These are phyloP conservation scores for Microcaecilia unicolor DNA, from an alignment of 2,797 vertebrate species.

Conservation along the genomic window DNA sequence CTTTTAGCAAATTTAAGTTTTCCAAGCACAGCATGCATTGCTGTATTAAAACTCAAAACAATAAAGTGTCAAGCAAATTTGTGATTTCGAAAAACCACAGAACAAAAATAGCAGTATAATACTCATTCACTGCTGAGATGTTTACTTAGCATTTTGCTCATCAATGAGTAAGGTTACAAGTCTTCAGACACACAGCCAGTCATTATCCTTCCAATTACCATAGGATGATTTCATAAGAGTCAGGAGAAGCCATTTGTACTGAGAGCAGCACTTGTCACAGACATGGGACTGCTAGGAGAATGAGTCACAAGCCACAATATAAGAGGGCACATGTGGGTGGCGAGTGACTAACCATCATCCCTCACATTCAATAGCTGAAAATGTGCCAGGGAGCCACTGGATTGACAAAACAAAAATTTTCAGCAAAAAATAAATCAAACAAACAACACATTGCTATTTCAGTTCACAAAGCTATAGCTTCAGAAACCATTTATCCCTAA, in stretches of 20 bases:
- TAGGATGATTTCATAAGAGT: conserved; percentile 5
- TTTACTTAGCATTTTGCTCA: conserved; percentile 21
- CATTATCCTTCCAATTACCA: conserved; percentile 7
- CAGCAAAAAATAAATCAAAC: conserved; percentile 28
- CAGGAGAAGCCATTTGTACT: conserved; percentile 3
- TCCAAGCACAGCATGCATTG: no score
- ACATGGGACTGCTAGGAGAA: conserved; percentile 4
- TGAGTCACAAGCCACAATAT: conserved; percentile 23
- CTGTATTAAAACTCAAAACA: background rate
- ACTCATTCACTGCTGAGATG: background rate
- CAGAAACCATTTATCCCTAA: conserved; percentile 18
- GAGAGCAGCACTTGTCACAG: conserved; percentile 3
- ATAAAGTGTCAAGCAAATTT: background rate
- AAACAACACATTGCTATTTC: conserved; percentile 22
- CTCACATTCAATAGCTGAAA: conserved; percentile 33
- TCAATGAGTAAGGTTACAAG: conserved; percentile 9
- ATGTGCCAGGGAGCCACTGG: conserved; percentile 40
- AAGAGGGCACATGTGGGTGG: conserved; percentile 10
- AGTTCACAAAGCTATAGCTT: conserved; percentile 12
- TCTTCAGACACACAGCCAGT: conserved; percentile 4
- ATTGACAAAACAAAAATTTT: conserved; percentile 36
- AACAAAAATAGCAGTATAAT: no score
- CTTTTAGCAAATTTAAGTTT: no score
- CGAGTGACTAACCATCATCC: conserved; percentile 24
- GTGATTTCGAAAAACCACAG: no score